These are phyloP conservation scores for Siniperca obscura DNA, from an alignment of 2,797 vertebrate species.

Conservation along the genomic window DNA sequence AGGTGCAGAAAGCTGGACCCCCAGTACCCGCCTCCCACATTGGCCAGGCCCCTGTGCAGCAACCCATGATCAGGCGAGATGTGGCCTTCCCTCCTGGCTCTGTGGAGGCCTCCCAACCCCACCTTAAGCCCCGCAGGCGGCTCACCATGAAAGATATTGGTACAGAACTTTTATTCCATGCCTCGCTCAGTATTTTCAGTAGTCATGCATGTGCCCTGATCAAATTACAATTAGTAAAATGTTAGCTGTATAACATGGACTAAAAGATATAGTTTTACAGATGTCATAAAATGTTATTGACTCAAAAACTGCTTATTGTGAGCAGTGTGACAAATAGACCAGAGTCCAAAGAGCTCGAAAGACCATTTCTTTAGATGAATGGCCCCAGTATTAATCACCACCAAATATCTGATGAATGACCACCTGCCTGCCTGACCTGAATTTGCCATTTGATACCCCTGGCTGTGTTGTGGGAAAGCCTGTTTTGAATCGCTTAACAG, in stretches of 20 bases:
- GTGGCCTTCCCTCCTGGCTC: constrained; percentile 97
- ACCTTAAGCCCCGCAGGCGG: constrained; percentile 92
- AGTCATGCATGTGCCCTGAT: not conserved
- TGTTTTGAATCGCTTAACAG: not conserved
- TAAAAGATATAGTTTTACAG: not conserved
- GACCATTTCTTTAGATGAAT: not conserved
- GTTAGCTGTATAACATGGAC: not conserved
- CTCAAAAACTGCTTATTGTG: not conserved
- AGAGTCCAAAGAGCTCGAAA: not conserved
- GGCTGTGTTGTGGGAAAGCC: not conserved
- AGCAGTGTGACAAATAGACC: not conserved
- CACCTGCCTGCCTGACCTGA: not conserved
- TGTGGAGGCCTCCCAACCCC: constrained; percentile 93
- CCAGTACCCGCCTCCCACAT: constrained; percentile 96
- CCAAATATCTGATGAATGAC: not conserved
- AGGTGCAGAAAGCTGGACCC: constrained; percentile 98
- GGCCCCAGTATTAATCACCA: not conserved
- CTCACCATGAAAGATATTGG: constrained; percentile 99
- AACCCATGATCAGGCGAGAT: constrained; percentile 94
- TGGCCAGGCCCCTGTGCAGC: constrained; percentile 91
- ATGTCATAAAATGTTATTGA: not conserved
- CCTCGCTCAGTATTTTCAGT: not conserved
- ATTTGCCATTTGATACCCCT: not conserved
- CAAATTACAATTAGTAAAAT: not conserved
- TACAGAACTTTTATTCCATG: constrained; percentile 71